Percentiles rank a stretch among this genome's conserved stretches.
Conservation (phyloP, 2,888 invertebrate genomes). For the Branchipolynoe longqiensis region DNA sequence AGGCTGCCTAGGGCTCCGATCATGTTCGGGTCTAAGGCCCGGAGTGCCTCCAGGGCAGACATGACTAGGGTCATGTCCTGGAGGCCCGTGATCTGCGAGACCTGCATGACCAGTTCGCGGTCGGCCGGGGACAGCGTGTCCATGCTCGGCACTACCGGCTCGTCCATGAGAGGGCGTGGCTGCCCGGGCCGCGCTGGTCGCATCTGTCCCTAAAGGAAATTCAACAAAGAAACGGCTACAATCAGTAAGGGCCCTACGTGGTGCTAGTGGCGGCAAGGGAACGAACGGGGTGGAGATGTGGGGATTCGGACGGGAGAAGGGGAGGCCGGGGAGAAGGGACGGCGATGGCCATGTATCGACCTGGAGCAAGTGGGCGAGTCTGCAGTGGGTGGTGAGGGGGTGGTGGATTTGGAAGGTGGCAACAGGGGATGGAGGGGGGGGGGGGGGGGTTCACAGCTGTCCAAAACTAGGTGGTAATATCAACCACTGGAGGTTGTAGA, state of each 20-base stretch:
- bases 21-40: constrained; percentile 32
- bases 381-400: no score
- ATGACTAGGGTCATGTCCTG: constrained; percentile 43
- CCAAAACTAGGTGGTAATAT: no score
- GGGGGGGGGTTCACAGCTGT: no score
- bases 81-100: constrained; percentile 20
- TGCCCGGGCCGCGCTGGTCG: background rate
- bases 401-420: no score
- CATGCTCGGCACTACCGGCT: constrained; percentile 31
- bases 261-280: background rate
- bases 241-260: constrained; percentile 1
- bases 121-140: constrained; percentile 36
- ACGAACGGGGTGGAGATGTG: background rate
- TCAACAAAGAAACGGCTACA: constrained; percentile 26
- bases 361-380: no score
- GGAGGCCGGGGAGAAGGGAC: background rate
- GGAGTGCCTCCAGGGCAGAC: constrained; percentile 37
- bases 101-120: constrained; percentile 46
- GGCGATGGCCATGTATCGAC: no score
- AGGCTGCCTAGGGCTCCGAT: constrained; percentile 40
- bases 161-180: constrained; percentile 27
- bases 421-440: no score
- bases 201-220: constrained; percentile 29
- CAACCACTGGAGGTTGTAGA: no score
- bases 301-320: background rate